phyloP scores from a whole-genome alignment of 2,888 invertebrate genomes.

The Rhyacophila evoluta region DNA sequence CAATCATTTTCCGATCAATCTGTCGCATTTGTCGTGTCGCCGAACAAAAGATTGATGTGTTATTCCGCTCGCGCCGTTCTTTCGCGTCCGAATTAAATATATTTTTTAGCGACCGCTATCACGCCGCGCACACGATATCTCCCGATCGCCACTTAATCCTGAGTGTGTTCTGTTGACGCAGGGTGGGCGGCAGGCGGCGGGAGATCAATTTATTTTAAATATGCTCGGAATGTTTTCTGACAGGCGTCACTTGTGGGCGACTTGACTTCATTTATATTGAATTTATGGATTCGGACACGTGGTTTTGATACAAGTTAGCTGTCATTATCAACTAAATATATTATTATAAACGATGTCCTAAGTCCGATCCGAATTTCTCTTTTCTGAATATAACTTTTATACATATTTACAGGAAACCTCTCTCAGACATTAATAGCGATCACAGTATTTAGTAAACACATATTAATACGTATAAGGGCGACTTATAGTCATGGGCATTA shows the following conservation, averaged over 20 bases:
- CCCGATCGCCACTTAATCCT: constrained; percentile 11
- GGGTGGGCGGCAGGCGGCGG: neutral
- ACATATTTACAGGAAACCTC: too few relatives aligned
- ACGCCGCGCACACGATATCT: too few relatives aligned
- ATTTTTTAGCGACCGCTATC: neutral
- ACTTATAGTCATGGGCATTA: too few relatives aligned
- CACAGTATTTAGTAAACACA: too few relatives aligned
- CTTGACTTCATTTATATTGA: neutral
- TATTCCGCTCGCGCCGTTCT: neutral
- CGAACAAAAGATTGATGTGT: neutral
- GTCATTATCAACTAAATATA: neutral
- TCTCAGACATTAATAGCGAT: too few relatives aligned
- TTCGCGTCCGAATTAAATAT: neutral
- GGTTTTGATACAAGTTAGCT: neutral
- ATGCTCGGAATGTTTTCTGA: constrained; percentile 19
- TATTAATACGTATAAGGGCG: too few relatives aligned
- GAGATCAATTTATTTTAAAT: neutral
- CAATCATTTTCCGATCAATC: neutral
- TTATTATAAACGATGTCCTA: too few relatives aligned
- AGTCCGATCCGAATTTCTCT: too few relatives aligned
- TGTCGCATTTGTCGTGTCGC: neutral
- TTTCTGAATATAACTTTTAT: too few relatives aligned
- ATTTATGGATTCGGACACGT: neutral
- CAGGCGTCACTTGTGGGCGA: neutral
- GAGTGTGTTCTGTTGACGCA: constrained; percentile 7